Evolutionary conservation across 2,888 invertebrate genomes (phyloP).

Genomic region (Leucoma salicis): DNA sequence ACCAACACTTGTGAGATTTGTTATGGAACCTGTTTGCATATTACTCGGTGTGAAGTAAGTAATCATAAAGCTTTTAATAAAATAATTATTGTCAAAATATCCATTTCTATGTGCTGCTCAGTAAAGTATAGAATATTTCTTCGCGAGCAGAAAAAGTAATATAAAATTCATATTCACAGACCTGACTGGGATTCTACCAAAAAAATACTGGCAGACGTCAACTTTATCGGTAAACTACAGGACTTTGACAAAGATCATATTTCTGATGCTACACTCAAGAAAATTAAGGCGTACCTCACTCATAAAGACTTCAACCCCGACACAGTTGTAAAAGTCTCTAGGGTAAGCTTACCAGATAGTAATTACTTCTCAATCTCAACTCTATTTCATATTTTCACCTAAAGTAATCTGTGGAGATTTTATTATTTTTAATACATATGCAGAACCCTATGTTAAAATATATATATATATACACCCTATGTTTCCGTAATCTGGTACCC

Average conservation of each 20-base stretch:
- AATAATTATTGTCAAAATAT: too few relatives aligned
- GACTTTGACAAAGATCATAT: conserved; percentile 95
- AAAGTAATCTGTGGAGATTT: too few relatives aligned
- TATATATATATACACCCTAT: too few relatives aligned
- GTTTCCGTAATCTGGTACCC: too few relatives aligned
- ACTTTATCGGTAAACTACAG: conserved; percentile 90
- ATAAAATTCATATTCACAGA: conserved; percentile 63
- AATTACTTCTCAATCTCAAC: too few relatives aligned
- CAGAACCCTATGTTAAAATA: too few relatives aligned
- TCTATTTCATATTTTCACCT: too few relatives aligned
- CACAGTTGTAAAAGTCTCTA: conserved; percentile 88
- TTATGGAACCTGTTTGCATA: conserved; percentile 96
- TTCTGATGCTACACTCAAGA: conserved; percentile 87
- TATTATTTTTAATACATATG: too few relatives aligned
- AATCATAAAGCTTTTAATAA: not conserved
- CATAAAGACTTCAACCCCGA: conserved; percentile 93
- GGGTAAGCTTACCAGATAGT: too few relatives aligned
- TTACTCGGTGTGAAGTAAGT: conserved; percentile 90
- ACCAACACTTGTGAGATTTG: conserved; percentile 91
- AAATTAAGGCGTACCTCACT: conserved; percentile 91
- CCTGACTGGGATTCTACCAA: conserved; percentile 94
- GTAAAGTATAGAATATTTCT: too few relatives aligned
- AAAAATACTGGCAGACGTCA: conserved; percentile 89
- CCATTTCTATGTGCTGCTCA: too few relatives aligned
- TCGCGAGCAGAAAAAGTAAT: not conserved